These are phyloP conservation scores for Puffinus mauretanicus DNA, from an alignment of 2,113 vertebrate species.

Conservation along the genomic window DNA sequence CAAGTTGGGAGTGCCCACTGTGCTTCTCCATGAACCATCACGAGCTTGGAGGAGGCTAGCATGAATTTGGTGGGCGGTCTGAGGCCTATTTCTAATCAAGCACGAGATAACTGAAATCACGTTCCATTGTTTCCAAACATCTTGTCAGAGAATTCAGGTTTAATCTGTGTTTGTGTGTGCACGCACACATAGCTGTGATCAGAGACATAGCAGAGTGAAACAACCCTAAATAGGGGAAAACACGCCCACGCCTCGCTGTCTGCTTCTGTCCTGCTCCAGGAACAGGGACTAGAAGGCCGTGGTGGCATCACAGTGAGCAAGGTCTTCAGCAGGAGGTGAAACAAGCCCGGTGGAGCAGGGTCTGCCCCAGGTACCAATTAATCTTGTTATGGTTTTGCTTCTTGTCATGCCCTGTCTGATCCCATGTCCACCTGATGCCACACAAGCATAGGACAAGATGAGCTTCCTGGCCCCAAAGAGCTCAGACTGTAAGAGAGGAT, in stretches of 20 bases:
- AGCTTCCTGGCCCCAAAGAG: not conserved
- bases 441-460: not conserved
- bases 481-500: not conserved
- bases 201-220: not conserved
- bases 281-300: not conserved
- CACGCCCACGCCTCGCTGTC: accelerated
- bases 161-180: not conserved
- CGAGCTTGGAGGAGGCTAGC: not conserved
- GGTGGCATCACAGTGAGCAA: not conserved
- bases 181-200: not conserved
- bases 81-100: not conserved
- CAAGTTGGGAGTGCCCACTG: not conserved
- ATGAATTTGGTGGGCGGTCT: not conserved
- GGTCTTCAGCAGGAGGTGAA: not conserved
- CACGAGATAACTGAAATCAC: not conserved
- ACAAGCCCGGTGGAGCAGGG: not conserved
- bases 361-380: not conserved
- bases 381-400: not conserved
- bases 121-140: not conserved
- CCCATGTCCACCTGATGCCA: not conserved
- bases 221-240: not conserved
- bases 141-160: not conserved
- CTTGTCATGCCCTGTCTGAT: not conserved
- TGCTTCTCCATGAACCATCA: not conserved
- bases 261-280: not conserved